Percentiles rank a stretch among this genome's conserved stretches.
Conservation (phyloP, 2,888 invertebrate species). For the Andricus curvator region DNA sequence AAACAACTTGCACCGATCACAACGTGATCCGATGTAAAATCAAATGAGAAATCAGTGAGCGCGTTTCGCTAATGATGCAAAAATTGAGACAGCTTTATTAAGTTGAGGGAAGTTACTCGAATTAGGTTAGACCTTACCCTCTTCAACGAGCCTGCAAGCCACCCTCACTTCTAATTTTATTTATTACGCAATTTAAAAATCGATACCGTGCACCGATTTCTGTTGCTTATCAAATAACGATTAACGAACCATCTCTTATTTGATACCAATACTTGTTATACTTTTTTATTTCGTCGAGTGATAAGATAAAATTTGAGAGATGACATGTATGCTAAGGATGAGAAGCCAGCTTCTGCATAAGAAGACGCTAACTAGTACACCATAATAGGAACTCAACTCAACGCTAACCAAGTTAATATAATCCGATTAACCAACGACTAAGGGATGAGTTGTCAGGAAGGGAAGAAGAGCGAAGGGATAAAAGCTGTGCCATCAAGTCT, state of each 20-base stretch:
- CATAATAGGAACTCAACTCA: conserved; percentile 62
- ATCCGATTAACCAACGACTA: conserved; percentile 74
- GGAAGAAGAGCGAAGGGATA: conserved; percentile 23
- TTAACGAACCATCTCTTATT: conserved; percentile 31
- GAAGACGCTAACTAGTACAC: conserved; percentile 68
- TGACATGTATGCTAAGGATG: conserved; percentile 4
- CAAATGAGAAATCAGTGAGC: conserved; percentile 69
- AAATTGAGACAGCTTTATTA: conserved; percentile 77
- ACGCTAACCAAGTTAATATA: conserved; percentile 73
- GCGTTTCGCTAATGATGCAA: conserved; percentile 73
- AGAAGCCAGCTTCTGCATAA: conserved; percentile 60
- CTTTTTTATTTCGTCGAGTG: background rate
- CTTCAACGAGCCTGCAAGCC: conserved; percentile 61
- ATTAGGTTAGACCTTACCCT: conserved; percentile 72
- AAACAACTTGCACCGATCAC: background rate
- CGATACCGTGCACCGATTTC: conserved; percentile 61
- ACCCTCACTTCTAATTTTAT: conserved; percentile 75
- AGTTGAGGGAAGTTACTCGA: conserved; percentile 73
- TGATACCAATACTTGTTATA: conserved; percentile 7
- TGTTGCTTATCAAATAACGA: conserved; percentile 31
- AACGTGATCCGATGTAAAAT: conserved; percentile 53
- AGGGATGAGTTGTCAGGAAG: conserved; percentile 69
- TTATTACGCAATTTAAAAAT: conserved; percentile 78
- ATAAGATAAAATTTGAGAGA: background rate
- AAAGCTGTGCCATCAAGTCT: conserved; percentile 50